Evolutionary conservation across 2,888 invertebrate genomes (phyloP).

Genomic region (Ethmia dodecea): DNA sequence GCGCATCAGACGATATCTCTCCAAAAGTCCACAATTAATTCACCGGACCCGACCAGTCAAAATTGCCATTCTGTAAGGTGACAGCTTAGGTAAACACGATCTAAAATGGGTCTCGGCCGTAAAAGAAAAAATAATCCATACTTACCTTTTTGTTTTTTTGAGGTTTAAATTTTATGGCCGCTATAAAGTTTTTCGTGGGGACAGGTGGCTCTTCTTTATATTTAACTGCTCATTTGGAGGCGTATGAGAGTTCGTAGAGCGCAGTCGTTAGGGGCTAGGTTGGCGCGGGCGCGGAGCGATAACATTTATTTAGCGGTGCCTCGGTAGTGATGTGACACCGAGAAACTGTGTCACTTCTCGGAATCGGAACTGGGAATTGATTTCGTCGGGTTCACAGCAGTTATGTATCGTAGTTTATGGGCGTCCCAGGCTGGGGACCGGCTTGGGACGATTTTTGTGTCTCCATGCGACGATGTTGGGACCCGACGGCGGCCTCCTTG

Average conservation of each 20-base stretch:
- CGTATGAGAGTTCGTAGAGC: constrained; percentile 47
- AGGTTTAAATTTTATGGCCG: constrained; percentile 74
- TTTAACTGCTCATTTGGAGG: constrained; percentile 52
- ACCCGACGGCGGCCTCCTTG: constrained; percentile 59
- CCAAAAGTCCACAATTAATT: constrained; percentile 69
- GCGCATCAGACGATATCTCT: constrained; percentile 66
- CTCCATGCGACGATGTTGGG: constrained; percentile 55
- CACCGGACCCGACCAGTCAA: constrained; percentile 63
- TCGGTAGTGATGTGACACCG: constrained; percentile 76
- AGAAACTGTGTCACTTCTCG: constrained; percentile 75
- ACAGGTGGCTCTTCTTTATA: constrained; percentile 77
- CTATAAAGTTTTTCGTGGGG: constrained; percentile 76
- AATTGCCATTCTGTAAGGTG: constrained; percentile 74
- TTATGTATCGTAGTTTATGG: constrained; percentile 69
- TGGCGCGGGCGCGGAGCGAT: constrained; percentile 47
- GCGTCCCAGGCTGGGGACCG: constrained; percentile 27
- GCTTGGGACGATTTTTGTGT: constrained; percentile 40
- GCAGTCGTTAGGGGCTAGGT: constrained; percentile 57
- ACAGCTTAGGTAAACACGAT: constrained; percentile 76
- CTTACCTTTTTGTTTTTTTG: constrained; percentile 66
- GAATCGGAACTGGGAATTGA: constrained; percentile 75
- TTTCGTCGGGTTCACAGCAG: constrained; percentile 71
- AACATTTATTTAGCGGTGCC: constrained; percentile 73
- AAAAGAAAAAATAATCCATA: constrained; percentile 59
- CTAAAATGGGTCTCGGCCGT: constrained; percentile 66